Base-by-base conservation (phyloP, 2,797 vertebrate species). In the Clarias platycephalus region DNA sequence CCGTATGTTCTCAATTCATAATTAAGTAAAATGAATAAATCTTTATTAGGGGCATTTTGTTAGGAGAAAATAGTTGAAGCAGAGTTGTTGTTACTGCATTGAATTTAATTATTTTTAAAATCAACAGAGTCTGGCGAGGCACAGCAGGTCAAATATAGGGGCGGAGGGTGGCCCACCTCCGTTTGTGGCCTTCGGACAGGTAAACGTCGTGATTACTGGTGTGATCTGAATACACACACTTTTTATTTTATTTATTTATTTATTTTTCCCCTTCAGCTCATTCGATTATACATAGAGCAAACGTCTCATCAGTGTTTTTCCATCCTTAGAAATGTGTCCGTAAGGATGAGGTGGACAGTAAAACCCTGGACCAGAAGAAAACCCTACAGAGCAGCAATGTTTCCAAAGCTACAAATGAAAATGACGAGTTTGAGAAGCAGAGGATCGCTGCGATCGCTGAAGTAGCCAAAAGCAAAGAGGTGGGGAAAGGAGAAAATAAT, bases 371-470 rank as follows among this genome's bases (percentile, higher is more conserved):
- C 93, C 95, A 95, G 91, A 96, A 97, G 90, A 99, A 99, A 92
- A 98, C 97, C 12, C 93, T 99, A 64, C 97, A 97, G 88, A 93
- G 95, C 91, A 94, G 94, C 26, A 94, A 81, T 78, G 89, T 92
- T 16, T 91, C 88, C 75, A 99, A 96, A 90, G 84, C 94, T 77
- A 15, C 94, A 1, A 97, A 94, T 0, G 98, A 98, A 90, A 97
- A 98, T 40, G 96, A 98, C 84, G 97, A 99, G 91, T 99, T 99
- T 94, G 97, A 98, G 91, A 99, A 98, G 91, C 98, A 99, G 89
- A 95, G 98, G 87, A 97, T 94, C 13, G 98, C 98, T 84, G 97
- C 97, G 66, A 99, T 99, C 57, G 98, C 98, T 28, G 98, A 99
- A 93, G 96, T 99, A 76, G 95, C 98, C 83, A 99, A 97, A 92